A percentile compares a stretch with the other conserved stretches of the same genome.
These are phyloP conservation scores for Tyrophagus putrescentiae DNA, from an alignment of 1,140 invertebrate species.

Conservation along the genomic window DNA sequence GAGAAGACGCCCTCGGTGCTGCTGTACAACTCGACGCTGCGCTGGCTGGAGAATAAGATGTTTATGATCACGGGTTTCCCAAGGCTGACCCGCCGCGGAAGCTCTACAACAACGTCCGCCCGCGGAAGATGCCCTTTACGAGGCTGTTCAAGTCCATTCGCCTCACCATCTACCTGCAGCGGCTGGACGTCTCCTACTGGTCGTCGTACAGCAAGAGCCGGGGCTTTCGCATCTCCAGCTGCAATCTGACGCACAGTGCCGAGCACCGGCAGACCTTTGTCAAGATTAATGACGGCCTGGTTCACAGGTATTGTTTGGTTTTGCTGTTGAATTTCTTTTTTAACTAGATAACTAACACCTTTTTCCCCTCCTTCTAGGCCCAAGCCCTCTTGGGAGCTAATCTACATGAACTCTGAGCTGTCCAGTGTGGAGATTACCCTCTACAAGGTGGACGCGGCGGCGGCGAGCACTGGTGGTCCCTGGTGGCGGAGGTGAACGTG, in stretches of 20 bases:
- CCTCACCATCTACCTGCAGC: conserved; percentile 26
- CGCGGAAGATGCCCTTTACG: conserved; percentile 74
- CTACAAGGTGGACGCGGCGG: conserved; percentile 41
- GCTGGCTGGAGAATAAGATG: conserved; percentile 87
- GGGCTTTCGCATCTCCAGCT: conserved; percentile 79
- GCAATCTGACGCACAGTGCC: conserved; percentile 64
- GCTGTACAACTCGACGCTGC: conserved; percentile 75
- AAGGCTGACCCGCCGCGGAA: conserved; percentile 74
- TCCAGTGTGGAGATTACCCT: conserved; percentile 80
- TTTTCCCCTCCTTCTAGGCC: conserved; percentile 39
- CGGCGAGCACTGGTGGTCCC: too few relatives aligned
- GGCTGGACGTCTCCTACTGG: conserved; percentile 56
- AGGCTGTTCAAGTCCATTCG: conserved; percentile 54
- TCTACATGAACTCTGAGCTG: conserved; percentile 82
- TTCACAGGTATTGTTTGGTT: conserved; percentile 44
- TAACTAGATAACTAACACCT: conserved; percentile 4
- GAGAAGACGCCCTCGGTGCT: conserved; percentile 50
- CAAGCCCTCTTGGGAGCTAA: conserved; percentile 71
- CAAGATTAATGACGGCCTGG: conserved; percentile 62
- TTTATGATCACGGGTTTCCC: conserved; percentile 87
- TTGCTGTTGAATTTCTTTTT: conserved; percentile 1
- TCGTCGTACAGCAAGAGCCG: conserved; percentile 92
- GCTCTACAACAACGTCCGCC: conserved; percentile 65
- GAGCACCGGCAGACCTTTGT: conserved; percentile 61
- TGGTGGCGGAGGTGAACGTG: too few relatives aligned